A percentile compares a stretch with the other conserved stretches of the same genome.
phyloP scores from a whole-genome alignment of 2,888 invertebrate species.

The Boloria euphrosyne region DNA sequence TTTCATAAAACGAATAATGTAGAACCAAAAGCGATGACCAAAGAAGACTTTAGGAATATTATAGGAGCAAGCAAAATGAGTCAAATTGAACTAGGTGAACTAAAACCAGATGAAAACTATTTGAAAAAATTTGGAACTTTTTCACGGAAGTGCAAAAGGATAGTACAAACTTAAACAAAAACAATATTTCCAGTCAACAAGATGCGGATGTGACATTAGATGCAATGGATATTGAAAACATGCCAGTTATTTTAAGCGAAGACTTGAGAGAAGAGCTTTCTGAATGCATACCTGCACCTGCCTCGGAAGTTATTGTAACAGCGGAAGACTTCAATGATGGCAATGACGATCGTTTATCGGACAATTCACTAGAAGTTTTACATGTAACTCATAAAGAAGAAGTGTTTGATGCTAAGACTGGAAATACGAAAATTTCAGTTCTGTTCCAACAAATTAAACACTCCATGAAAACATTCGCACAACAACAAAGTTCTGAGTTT shows the following conservation, averaged over 20 bases:
- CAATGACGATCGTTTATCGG: constrained; percentile 4
- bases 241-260: neutral
- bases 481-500: neutral
- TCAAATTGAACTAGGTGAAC: no score
- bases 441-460: constrained; percentile 1
- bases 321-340: neutral
- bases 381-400: constrained; percentile 7
- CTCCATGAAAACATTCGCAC: neutral
- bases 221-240: neutral
- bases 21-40: neutral
- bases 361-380: constrained; percentile 9
- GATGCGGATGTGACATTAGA: constrained; percentile 3
- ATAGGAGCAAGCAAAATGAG: neutral
- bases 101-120: no score
- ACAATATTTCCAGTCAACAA: constrained; percentile 7
- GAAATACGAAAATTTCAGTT: neutral
- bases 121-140: neutral
- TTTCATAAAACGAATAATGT: neutral
- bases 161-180: neutral
- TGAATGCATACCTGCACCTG: neutral
- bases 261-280: neutral
- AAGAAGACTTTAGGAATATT: constrained; percentile 1
- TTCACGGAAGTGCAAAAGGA: neutral
- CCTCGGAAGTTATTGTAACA: neutral
- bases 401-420: constrained; percentile 6